Percentiles rank a stretch among this genome's conserved stretches.
Evolutionary conservation across 2,888 invertebrate species (phyloP).

Genomic region (Strigamia crassipes): DNA sequence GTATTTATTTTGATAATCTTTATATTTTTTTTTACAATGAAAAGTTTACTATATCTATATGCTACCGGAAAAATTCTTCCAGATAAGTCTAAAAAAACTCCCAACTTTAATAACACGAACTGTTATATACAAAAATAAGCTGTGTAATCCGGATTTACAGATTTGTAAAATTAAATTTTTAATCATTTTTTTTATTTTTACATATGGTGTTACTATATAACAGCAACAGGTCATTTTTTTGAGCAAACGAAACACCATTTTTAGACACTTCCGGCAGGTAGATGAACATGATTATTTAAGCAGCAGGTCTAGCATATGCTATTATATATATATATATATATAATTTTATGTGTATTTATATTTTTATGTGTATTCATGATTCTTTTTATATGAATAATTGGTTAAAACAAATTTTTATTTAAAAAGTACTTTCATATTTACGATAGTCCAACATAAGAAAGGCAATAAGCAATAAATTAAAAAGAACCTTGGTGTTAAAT

Average conservation of each 20-base stretch:
- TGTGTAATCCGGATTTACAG: neutral
- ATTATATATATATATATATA: too few relatives aligned
- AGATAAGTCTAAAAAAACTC: neutral
- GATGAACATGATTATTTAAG: neutral
- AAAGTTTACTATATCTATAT: neutral
- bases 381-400: too few relatives aligned
- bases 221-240: slow-evolving; percentile 15
- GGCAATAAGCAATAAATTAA: too few relatives aligned
- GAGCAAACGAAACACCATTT: slow-evolving; percentile 6
- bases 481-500: too few relatives aligned
- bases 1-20: neutral
- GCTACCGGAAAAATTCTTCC: neutral
- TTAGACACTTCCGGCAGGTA: neutral
- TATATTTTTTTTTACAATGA: neutral
- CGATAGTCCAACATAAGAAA: too few relatives aligned
- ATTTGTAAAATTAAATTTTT: neutral
- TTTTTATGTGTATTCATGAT: too few relatives aligned
- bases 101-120: neutral
- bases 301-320: too few relatives aligned
- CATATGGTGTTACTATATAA: slow-evolving; percentile 3
- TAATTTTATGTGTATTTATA: too few relatives aligned
- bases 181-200: neutral
- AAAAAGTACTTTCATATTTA: too few relatives aligned
- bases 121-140: slow-evolving; percentile 21
- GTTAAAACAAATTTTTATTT: too few relatives aligned